Conservation (phyloP, 2,113 vertebrate species). For the Catharus fuscescens region DNA sequence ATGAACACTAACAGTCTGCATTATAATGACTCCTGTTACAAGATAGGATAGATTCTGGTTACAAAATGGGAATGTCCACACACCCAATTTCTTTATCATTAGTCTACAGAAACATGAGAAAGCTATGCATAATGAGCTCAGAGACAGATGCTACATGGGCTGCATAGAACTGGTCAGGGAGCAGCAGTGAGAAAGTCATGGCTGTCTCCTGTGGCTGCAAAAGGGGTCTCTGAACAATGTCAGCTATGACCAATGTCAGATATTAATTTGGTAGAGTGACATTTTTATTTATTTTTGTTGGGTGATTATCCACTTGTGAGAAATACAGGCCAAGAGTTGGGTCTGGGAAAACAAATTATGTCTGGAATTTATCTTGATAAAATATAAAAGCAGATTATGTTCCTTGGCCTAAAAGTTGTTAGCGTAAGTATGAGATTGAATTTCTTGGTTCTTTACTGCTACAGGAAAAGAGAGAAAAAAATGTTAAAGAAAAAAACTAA, state of each 20-base stretch:
- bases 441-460: not conserved
- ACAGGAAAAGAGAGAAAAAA: not conserved
- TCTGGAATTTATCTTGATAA: conserved; percentile 59
- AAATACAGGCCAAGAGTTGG: not conserved
- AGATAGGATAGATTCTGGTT: not conserved
- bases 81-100: not conserved
- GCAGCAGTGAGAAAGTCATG: not conserved
- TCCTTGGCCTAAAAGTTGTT: conserved; percentile 29
- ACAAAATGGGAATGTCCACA: not conserved
- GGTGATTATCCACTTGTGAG: not conserved
- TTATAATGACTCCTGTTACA: not conserved
- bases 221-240: not conserved
- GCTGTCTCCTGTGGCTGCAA: not conserved
- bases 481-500: not conserved
- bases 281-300: conserved; percentile 52
- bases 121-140: not conserved
- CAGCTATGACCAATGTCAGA: not conserved
- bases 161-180: not conserved
- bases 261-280: not conserved
- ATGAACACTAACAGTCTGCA: not conserved
- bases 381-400: conserved; percentile 21
- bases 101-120: not conserved
- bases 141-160: not conserved
- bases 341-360: conserved; percentile 28
- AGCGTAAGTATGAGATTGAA: not conserved